Percentiles rank a stretch among this genome's conserved stretches.
Evolutionary conservation across 1,140 invertebrate genomes (phyloP).

Genomic region (Heliothis subflexa): DNA sequence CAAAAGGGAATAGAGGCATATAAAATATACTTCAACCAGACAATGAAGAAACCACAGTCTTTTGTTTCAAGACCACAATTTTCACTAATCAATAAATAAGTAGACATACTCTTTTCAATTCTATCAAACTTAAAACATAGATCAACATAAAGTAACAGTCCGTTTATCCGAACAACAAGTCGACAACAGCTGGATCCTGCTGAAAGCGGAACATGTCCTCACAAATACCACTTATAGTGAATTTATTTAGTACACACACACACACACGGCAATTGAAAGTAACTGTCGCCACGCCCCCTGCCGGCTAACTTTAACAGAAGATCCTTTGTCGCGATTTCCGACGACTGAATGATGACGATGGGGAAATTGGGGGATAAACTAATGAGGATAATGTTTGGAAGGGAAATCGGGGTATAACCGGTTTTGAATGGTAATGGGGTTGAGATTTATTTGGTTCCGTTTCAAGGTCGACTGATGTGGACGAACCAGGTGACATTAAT

Average conservation of each 20-base stretch:
- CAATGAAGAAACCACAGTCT: too few species aligned
- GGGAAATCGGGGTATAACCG: slow-evolving; percentile 46
- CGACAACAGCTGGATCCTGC: neutral
- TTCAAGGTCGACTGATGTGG: neutral
- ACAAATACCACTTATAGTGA: slow-evolving; percentile 73
- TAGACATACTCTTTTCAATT: neutral
- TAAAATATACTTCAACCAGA: too few species aligned
- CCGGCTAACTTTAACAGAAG: slow-evolving; percentile 41
- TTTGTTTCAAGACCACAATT: too few species aligned
- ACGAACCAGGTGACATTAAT: too few species aligned
- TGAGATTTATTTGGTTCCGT: slow-evolving; percentile 18
- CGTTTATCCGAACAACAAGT: slow-evolving; percentile 13
- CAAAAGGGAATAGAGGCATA: too few species aligned
- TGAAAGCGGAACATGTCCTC: slow-evolving; percentile 44
- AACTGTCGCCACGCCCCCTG: slow-evolving; percentile 59
- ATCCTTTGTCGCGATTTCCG: slow-evolving; percentile 46
- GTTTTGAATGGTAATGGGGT: slow-evolving; percentile 19
- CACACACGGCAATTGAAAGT: slow-evolving; percentile 71
- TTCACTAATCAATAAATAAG: too few species aligned
- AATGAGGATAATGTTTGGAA: slow-evolving; percentile 44
- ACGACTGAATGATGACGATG: slow-evolving; percentile 35
- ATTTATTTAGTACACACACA: slow-evolving; percentile 68
- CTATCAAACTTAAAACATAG: neutral
- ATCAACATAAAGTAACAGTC: neutral
- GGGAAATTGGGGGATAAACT: slow-evolving; percentile 41